Conservation (phyloP, 92 coral and sea anemone species). For the Siderastrea radians region DNA sequence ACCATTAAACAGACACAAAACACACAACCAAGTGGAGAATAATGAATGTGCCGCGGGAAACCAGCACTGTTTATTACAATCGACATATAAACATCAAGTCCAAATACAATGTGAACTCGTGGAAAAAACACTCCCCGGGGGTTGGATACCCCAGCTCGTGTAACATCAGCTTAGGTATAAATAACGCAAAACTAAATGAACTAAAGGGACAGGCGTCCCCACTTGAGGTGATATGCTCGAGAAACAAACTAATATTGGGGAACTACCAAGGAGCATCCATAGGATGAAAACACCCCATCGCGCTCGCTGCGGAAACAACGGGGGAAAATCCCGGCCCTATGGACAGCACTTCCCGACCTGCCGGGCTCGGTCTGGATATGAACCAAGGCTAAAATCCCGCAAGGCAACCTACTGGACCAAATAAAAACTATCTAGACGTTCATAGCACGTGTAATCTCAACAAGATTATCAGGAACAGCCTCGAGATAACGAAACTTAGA, state of each 20-base stretch:
- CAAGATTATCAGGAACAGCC: too few relatives aligned
- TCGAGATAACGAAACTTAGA: too few relatives aligned
- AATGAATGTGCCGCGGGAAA: neutral
- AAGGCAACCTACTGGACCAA: too few relatives aligned
- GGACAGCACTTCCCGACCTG: too few relatives aligned
- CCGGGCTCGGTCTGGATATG: too few relatives aligned
- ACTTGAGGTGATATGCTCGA: too few relatives aligned
- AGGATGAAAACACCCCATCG: neutral
- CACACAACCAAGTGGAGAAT: neutral
- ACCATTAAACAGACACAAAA: too few relatives aligned
- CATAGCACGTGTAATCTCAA: too few relatives aligned
- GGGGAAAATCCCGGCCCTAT: neutral
- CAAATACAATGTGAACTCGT: neutral
- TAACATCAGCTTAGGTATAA: neutral
- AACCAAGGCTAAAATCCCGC: too few relatives aligned
- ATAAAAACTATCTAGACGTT: too few relatives aligned
- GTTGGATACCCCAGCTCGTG: slow-evolving; percentile 3
- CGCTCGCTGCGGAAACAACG: neutral
- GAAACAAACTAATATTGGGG: neutral
- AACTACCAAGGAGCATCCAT: neutral
- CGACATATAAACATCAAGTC: neutral
- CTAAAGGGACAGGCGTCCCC: neutral
- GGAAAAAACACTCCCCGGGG: slow-evolving; percentile 8
- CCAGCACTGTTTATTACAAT: neutral
- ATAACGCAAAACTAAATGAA: neutral